A percentile compares a stretch with the other conserved stretches of the same genome.
phyloP scores from a whole-genome alignment of 2,113 vertebrate genomes.

The Proterorhinus semilunaris region DNA sequence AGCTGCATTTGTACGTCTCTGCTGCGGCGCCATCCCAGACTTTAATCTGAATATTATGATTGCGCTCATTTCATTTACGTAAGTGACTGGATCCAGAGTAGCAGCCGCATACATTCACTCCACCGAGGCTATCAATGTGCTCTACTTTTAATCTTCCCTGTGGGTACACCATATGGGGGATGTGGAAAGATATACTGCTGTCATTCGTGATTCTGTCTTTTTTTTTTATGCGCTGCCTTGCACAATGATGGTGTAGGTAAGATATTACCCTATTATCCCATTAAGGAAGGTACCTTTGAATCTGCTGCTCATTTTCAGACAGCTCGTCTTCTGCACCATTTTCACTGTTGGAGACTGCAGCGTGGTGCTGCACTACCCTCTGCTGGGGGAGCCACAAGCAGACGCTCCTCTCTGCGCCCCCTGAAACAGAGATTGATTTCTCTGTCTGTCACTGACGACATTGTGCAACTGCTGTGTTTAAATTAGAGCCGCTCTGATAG shows the following conservation, averaged over 20 bases:
- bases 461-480: slow-evolving; percentile 62
- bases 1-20: slow-evolving; percentile 31
- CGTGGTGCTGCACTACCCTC: slow-evolving; percentile 69
- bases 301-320: slow-evolving; percentile 62
- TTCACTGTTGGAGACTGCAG: slow-evolving; percentile 36
- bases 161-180: slow-evolving; percentile 59
- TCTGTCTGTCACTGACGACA: slow-evolving; percentile 67
- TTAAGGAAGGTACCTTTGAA: slow-evolving; percentile 52
- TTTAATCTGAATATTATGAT: slow-evolving; percentile 60
- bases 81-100: slow-evolving; percentile 62
- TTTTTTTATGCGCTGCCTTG: slow-evolving; percentile 53
- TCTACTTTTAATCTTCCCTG: slow-evolving; percentile 60
- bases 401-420: slow-evolving; percentile 14
- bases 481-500: slow-evolving; percentile 60
- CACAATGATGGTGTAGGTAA: slow-evolving; percentile 54
- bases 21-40: slow-evolving; percentile 28
- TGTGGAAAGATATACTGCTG: slow-evolving; percentile 58
- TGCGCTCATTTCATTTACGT: slow-evolving; percentile 51
- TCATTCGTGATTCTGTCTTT: slow-evolving; percentile 51
- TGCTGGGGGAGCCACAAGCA: slow-evolving; percentile 56
- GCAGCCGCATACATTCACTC: slow-evolving; percentile 53
- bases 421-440: slow-evolving; percentile 59
- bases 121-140: slow-evolving; percentile 41
- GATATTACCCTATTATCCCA: slow-evolving; percentile 62
- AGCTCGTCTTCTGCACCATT: slow-evolving; percentile 61